phyloP scores from a whole-genome alignment of 1,140 invertebrate genomes.

The Drosophila bifasciata region DNA sequence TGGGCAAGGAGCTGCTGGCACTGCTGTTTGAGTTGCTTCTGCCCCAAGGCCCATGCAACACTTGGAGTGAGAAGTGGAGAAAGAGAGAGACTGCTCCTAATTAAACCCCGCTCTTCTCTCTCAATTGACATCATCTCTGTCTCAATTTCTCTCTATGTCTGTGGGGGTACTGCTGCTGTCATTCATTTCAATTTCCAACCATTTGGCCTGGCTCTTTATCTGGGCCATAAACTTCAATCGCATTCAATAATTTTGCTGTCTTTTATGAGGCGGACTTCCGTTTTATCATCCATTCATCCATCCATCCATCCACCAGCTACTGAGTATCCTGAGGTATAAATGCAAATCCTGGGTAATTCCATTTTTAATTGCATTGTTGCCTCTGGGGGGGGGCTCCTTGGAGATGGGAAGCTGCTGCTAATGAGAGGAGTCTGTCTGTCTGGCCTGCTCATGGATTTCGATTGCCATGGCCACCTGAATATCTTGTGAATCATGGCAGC shows the following conservation, averaged over 20 bases:
- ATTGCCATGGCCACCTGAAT: slow-evolving; percentile 15
- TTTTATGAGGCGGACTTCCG: slow-evolving; percentile 28
- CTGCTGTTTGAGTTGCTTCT: neutral
- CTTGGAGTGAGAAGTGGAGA: neutral
- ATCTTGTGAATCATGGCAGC: slow-evolving; percentile 22
- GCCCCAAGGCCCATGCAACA: neutral
- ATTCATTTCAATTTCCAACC: slow-evolving; percentile 10
- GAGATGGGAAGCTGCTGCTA: slow-evolving; percentile 37
- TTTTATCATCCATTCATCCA: slow-evolving; percentile 2
- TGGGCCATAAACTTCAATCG: slow-evolving; percentile 23
- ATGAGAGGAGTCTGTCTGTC: slow-evolving; percentile 35
- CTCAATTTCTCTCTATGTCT: neutral
- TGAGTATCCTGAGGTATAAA: slow-evolving; percentile 27
- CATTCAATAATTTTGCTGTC: slow-evolving; percentile 38
- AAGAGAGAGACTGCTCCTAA: neutral
- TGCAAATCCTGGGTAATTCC: slow-evolving; percentile 60
- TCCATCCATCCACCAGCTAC: neutral
- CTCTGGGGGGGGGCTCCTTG: slow-evolving; percentile 2
- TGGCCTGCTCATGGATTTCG: slow-evolving; percentile 4
- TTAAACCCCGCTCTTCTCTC: neutral
- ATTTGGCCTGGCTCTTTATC: slow-evolving; percentile 11
- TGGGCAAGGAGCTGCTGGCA: too few relatives aligned
- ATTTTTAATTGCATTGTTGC: slow-evolving; percentile 65
- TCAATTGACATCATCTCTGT: slow-evolving; percentile 6
- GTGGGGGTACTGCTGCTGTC: neutral